A percentile compares a stretch with the other conserved stretches of the same genome.
These are phyloP conservation scores for Hyperoplus lanceolatus DNA, from an alignment of 2,797 vertebrate species.

Conservation along the genomic window DNA sequence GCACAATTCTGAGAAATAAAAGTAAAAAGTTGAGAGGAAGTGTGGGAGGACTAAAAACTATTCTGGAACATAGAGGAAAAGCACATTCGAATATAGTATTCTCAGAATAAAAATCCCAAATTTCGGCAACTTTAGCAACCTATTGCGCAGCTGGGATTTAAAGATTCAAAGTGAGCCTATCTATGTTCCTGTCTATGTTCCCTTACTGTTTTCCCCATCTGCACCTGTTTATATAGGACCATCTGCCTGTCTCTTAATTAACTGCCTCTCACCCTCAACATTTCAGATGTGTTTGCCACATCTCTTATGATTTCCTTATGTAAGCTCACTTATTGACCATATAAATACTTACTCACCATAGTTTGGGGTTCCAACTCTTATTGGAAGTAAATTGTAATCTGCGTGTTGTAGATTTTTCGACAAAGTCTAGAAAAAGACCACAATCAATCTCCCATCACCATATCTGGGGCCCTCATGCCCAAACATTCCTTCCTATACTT, in stretches of 20 bases:
- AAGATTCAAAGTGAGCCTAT: neutral
- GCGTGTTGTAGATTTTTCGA: neutral
- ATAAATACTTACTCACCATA: slow-evolving; percentile 1
- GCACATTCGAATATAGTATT: neutral
- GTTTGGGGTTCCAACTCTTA: neutral
- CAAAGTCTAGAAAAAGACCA: neutral
- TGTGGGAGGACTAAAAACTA: neutral
- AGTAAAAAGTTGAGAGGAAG: neutral
- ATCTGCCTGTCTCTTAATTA: slow-evolving; percentile 34
- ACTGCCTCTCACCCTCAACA: slow-evolving; percentile 4
- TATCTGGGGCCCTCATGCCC: too few species aligned
- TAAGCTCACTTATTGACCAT: neutral
- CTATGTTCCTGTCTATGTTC: neutral
- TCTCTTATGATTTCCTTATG: slow-evolving; percentile 34
- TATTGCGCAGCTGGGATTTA: slow-evolving; percentile 18
- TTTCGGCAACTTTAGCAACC: neutral
- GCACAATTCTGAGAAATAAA: neutral
- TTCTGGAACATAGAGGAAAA: neutral
- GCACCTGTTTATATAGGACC: slow-evolving; percentile 28
- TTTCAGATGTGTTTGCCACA: slow-evolving; percentile 22
- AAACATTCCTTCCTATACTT: too few species aligned
- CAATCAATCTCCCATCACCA: neutral
- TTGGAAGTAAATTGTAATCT: slow-evolving; percentile 2
- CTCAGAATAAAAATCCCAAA: neutral
- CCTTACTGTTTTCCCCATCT: slow-evolving; percentile 21